Base-by-base conservation (phyloP, 2,113 vertebrate genomes). In the Cygnus buccinator region DNA sequence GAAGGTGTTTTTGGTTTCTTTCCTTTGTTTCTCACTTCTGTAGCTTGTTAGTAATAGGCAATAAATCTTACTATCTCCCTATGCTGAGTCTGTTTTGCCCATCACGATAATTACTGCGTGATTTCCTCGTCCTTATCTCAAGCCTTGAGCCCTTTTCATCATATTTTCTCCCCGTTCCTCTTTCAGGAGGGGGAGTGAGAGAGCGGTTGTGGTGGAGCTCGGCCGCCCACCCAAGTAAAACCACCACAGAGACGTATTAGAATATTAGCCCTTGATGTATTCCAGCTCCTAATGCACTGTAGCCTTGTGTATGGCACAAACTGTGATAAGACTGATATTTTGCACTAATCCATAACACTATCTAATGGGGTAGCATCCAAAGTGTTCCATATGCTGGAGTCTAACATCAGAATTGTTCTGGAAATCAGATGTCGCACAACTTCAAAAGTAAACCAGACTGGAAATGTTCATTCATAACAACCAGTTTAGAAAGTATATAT, bases 251-350 rank as follows among this genome's bases (percentile, higher is more conserved):
- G 39, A 39, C 6, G 4, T 48, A 59, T 80, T 90, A 65, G n/a
- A 84, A 79, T 48, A 83, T 77, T 84, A 93, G 23, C 14, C 10
- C 29, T 88, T 88, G 66, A 59, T 70, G 50, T 81, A 84, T 89
- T 91, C 57, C 31, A 54, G n/a, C 13, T 90, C 17, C 18, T 89
- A 89, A 91, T 57, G 20, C 9, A 3, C 58, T 92, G 37, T 57
- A 59, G 25, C 12, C 58, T 14, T 20, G 15, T 66, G 29, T 65
- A n/a, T 41, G 65, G 65, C 50, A 65, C 33, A 46, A 84, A 93
- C 14, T 39, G 44, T 80, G 62, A 73, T 78, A 89, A 83, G 57
- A 74, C 22, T 79, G 81, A 95, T 74, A 23, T 95, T 94, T 77
- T 82, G 46, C 52, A 54, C 91, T 90, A 88, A 84, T 91, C 70